phyloP scores from a whole-genome alignment of 2,888 invertebrate species.

The Polymixis flavicincta region DNA sequence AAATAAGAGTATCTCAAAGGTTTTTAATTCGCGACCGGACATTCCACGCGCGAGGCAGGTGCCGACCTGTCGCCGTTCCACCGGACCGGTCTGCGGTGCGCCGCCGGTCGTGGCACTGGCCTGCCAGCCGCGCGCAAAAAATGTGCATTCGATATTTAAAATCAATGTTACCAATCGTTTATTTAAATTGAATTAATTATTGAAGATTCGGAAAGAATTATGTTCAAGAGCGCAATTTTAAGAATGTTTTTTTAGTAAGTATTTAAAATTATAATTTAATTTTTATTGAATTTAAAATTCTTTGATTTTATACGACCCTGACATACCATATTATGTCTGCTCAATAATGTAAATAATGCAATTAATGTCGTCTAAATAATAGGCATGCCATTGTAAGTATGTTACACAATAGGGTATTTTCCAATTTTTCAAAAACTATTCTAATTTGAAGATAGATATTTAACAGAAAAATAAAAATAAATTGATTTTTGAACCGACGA shows the following conservation, averaged over 20 bases:
- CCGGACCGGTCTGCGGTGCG: slow-evolving; percentile 76
- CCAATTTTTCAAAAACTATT: too few species aligned
- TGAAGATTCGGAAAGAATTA: slow-evolving; percentile 18
- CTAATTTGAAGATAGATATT: too few species aligned
- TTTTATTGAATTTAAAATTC: slow-evolving; percentile 24
- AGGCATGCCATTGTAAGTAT: too few species aligned
- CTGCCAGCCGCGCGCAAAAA: slow-evolving; percentile 71
- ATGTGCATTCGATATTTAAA: slow-evolving; percentile 73
- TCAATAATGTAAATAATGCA: too few species aligned
- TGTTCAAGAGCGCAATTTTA: slow-evolving; percentile 13
- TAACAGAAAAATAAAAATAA: too few species aligned
- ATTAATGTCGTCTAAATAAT: too few species aligned
- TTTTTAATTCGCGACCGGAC: slow-evolving; percentile 81
- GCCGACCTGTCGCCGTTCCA: slow-evolving; percentile 82
- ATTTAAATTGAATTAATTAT: slow-evolving; percentile 54
- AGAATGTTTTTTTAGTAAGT: slow-evolving; percentile 19
- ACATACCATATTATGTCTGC: background rate
- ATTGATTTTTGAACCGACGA: too few species aligned
- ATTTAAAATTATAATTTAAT: slow-evolving; percentile 5
- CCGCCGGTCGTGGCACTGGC: slow-evolving; percentile 65
- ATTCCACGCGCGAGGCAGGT: slow-evolving; percentile 84
- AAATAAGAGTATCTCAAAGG: slow-evolving; percentile 69
- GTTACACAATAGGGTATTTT: too few species aligned
- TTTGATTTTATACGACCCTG: slow-evolving; percentile 39
- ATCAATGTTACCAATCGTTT: slow-evolving; percentile 65